Base-by-base conservation (phyloP, 2,113 vertebrate genomes). In the Hucho hucho region DNA sequence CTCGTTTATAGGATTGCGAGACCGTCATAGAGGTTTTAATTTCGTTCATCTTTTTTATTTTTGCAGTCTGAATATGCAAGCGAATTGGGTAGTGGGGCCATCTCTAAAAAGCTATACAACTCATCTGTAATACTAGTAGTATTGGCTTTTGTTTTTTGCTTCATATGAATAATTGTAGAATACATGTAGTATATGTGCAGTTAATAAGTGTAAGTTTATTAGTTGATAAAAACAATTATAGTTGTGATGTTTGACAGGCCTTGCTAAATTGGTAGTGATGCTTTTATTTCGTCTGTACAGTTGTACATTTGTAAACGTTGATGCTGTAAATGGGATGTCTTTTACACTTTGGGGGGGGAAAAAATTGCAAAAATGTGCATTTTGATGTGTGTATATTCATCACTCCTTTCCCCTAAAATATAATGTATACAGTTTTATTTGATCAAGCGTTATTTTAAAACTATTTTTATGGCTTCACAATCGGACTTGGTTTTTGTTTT, bases 281-380 rank as follows among this genome's bases (percentile, higher is more conserved):
- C 94, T 96, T 94, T 92, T 93, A 94, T 92, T 92, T 96, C 93
- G 94, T 95, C 94, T 99, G 97, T 98, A 98, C 96, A 99, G 96
- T 96, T 99, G 97, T 98, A 99, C 95, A 99, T 99, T 98, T 98
- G 97, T 98, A 99, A 99, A 97, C 96, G 95, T 97, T 95, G 92
- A 96, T 95, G 96, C 95, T 98, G 97, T 98, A 98, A 97, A 99
- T 99, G 95, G 94, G 95, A 43, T 94, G 95, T 95, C 93, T 97
- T 98, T 96, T 95, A 95, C 94, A 95, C 94, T 93, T 94, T 43
- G 9, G 37, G 93, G 32, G 32, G 83, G 89, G 79, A 88, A 89
- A 90, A 91, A 93, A 89, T 92, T 86, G 84, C 84, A 88, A 89
- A 91, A 92, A 84, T 94, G 95, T 96, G 95, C 95, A 95, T 97